Evolutionary conservation across 2,113 vertebrate genomes (phyloP), one percentile per base, ranked within the genome.

Genomic region (Patagioenas fasciata): DNA sequence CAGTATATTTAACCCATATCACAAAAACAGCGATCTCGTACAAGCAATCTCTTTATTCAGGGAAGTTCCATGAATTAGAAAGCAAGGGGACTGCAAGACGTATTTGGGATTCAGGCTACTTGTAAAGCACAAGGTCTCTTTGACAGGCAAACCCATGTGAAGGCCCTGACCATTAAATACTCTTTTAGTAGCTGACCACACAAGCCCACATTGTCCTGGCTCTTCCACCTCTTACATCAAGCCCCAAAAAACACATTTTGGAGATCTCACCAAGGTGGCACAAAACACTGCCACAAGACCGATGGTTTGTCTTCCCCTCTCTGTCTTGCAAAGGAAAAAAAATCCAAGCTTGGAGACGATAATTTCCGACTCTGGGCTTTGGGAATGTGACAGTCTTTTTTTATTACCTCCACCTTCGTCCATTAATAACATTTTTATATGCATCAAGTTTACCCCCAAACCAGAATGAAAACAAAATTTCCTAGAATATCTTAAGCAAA

Each of bases 361-460:
- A 11, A 85, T 83, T 88, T 85, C 83, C 9, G 9, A 81, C 57
- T 67, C 34, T 29, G 47, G 24, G 36, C 47, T n/a, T 74, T 58
- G 54, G 69, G 53, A 86, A 84, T 69, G 19, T 65, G 73, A 58
- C 61, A 80, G 36, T 36, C 50, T 42, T 77, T 80, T 42, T 88
- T 83, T 56, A 84, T 51, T 75, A 75, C 69, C 29, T 85, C 25
- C 42, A 82, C 20, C 9, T 29, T 17, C 17, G 53, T 72, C 72
- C 88, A 89, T 69, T 65, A 94, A 80, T 58, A 88, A 86, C 89
- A 85, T 92, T 92, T 96, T 67, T 56, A 65, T 67, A 88, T 5
- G 65, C 50, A 87, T 81, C 72, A 60, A 85, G 82, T 92, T 81
- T 72, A 73, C 11, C 40, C 13, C 54, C 9, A 72, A 95, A 89